Evolutionary conservation across 64 coral and sea anemone species (phyloP).

Genomic region (Montipora sp.): DNA sequence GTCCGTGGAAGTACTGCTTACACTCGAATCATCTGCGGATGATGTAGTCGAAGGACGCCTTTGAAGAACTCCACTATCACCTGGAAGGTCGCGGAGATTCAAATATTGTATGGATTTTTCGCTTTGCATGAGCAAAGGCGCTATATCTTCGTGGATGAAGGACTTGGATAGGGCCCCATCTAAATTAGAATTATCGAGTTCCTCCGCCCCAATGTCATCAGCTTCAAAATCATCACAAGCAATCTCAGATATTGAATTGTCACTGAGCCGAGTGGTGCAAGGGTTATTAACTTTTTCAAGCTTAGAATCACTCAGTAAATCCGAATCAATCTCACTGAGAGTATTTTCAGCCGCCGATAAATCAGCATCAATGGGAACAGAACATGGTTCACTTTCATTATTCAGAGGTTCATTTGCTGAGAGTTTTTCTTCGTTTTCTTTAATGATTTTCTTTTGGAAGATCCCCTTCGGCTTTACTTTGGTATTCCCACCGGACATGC

Average conservation of each 20-base stretch:
- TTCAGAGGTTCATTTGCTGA: background rate
- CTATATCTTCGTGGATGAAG: slow-evolving; percentile 12
- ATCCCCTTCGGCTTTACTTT: background rate
- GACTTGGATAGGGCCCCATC: background rate
- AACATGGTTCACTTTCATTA: background rate
- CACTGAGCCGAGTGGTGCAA: background rate
- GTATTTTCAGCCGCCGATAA: slow-evolving; percentile 14
- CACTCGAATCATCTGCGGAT: slow-evolving; percentile 32
- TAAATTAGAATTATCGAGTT: background rate
- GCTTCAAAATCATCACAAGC: slow-evolving; percentile 24
- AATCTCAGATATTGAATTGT: slow-evolving; percentile 21
- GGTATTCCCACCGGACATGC: background rate
- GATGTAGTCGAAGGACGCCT: background rate
- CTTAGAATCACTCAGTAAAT: slow-evolving; percentile 37
- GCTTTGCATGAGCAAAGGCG: slow-evolving; percentile 11
- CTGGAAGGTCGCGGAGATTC: slow-evolving; percentile 35
- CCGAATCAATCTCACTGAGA: slow-evolving; percentile 25
- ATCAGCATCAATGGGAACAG: background rate
- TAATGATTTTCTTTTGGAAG: background rate
- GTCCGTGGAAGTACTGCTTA: slow-evolving; percentile 13
- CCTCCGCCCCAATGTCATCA: background rate
- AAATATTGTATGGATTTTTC: background rate
- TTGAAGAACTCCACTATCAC: slow-evolving; percentile 11
- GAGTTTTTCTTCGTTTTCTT: background rate
- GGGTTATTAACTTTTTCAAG: background rate